Base-by-base conservation (phyloP, 2,888 invertebrate species). In the Stenchaetothrips biformis region DNA sequence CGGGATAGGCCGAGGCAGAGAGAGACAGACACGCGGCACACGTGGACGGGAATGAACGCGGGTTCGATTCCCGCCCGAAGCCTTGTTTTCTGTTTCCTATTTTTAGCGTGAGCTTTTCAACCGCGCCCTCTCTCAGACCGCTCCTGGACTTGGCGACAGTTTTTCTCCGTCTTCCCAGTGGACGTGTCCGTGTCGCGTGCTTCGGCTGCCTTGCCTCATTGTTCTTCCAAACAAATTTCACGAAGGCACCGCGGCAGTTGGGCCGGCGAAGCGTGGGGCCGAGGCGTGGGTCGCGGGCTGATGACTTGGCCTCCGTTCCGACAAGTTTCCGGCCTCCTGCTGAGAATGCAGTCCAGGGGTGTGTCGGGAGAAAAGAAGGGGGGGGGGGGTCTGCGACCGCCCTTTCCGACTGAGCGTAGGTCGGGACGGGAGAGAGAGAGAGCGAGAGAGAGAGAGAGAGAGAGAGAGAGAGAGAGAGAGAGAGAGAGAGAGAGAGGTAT, bases 261-360 rank as follows among this genome's bases (percentile, higher is more conserved):
- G 37, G 37, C 37, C 37, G 53, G 3, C 53, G 53, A 9, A 7
- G 53, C 53, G 53, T 9, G 53, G 53, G 13, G 53, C 53, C 16
- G 53, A 1, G 53, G 59, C 37, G 37, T 37, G 37, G 37, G 37
- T 37, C 37, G 37, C 21, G 53, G 7, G 79, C 59, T n/a, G 79
- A 59, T n/a, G 37, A 49, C 59, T 37, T 37, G 48, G 59, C 48
- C 27, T 79, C 48, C 49, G 53, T 11, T 11, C 37, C 77, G 77
- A 7, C 37, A 21, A 7, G 47, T 78, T 49, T 53, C 47, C 53
- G 49, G 49, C 25, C 49, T 9, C 79, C 79, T 79, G 53, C 49
- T n/a, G 53, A 53, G 53, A 49, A 53, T 79, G 59, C 79, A 79
- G 59, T 49, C 53, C 79, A 79, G 16, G 79, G 79, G 49, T 49